These are phyloP conservation scores for Scophthalmus maximus DNA, from an alignment of 2,113 vertebrate genomes.

Conservation along the genomic window DNA sequence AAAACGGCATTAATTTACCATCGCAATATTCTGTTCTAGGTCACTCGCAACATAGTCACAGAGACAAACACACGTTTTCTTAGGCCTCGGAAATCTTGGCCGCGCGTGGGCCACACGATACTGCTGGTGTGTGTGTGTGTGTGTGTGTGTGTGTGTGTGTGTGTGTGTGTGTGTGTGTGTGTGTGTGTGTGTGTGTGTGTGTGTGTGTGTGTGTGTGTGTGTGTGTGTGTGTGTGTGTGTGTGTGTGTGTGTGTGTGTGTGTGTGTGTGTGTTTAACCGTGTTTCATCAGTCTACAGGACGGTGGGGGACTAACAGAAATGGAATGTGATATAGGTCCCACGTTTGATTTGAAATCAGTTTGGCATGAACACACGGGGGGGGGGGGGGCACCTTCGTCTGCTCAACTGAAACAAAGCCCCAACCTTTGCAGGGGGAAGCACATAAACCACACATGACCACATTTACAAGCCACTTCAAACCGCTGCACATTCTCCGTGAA, in stretches of 20 bases:
- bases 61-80: neutral
- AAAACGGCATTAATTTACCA: constrained; percentile 48
- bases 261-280: constrained; percentile 26
- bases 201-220: constrained; percentile 24
- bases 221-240: constrained; percentile 24
- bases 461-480: constrained; percentile 67
- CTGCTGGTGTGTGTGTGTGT: constrained; percentile 4
- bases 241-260: constrained; percentile 24
- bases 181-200: constrained; percentile 24
- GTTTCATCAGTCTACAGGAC: constrained; percentile 20
- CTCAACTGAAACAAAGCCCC: constrained; percentile 18
- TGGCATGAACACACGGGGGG: constrained; percentile 1
- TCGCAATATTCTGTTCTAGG: constrained; percentile 51
- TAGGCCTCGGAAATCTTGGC: neutral
- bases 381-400: constrained; percentile 9
- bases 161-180: constrained; percentile 24
- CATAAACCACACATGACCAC: constrained; percentile 61
- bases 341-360: constrained; percentile 26
- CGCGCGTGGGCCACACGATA: neutral
- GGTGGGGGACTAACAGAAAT: neutral
- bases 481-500: constrained; percentile 36
- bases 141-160: constrained; percentile 24
- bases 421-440: constrained; percentile 36
- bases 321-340: constrained; percentile 14
- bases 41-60: constrained; percentile 32